Conservation (phyloP, 2,113 vertebrate genomes). For the Sebastes fasciatus region DNA sequence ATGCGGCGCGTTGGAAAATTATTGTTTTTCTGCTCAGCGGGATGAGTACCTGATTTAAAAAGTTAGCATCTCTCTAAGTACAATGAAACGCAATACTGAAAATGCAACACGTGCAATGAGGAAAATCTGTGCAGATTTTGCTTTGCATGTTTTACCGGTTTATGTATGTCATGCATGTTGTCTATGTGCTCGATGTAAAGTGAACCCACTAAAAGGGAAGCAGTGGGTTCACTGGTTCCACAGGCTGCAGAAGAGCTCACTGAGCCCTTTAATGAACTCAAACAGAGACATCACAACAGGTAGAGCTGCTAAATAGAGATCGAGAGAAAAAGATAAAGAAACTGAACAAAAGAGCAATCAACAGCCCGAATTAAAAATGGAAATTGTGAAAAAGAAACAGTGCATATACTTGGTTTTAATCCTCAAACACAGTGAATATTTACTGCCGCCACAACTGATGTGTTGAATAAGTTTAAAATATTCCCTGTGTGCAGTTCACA, state of each 20-base stretch:
- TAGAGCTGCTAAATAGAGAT: conserved; percentile 19
- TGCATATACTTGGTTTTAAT: no score
- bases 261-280: conserved; percentile 12
- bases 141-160: neutral
- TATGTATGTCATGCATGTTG: neutral
- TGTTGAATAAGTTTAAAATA: no score
- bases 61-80: neutral
- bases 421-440: no score
- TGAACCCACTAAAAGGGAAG: neutral
- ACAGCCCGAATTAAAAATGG: neutral
- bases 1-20: conserved; percentile 1
- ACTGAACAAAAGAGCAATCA: neutral
- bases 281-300: conserved; percentile 32
- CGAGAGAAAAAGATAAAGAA: neutral
- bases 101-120: neutral
- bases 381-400: neutral
- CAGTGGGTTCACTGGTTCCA: neutral
- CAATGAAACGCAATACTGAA: neutral
- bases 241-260: no score
- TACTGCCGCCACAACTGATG: no score
- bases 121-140: neutral
- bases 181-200: neutral
- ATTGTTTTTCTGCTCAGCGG: neutral
- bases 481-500: neutral
- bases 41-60: neutral